Conservation (phyloP, 2,113 vertebrate species). For the Beaufortia kweichowensis region DNA sequence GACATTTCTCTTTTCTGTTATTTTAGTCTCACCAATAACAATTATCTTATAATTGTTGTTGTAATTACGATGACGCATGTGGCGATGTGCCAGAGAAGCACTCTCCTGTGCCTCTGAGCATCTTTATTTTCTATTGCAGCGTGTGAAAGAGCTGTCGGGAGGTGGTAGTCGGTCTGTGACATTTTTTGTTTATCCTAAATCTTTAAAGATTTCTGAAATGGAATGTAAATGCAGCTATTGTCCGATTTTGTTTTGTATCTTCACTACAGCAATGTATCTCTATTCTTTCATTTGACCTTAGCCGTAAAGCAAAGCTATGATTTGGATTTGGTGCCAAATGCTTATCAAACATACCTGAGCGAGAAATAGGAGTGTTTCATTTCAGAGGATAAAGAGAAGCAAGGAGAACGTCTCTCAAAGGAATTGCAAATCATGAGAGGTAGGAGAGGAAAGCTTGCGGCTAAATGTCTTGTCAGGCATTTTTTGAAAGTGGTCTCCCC, state of each 20-base stretch:
- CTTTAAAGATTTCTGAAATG: neutral
- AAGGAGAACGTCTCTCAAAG: conserved; percentile 40
- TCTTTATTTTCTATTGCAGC: conserved; percentile 53
- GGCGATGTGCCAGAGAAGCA: conserved; percentile 63
- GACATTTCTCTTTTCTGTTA: conserved; percentile 63
- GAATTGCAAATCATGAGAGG: conserved; percentile 37
- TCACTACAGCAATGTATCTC: neutral
- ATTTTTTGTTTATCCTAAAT: neutral
- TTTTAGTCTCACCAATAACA: conserved; percentile 72
- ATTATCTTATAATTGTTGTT: conserved; percentile 73
- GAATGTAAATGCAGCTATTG: neutral
- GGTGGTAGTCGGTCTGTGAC: neutral
- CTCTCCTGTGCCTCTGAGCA: conserved; percentile 58
- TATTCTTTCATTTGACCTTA: conserved; percentile 49
- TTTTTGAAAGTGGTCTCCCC: conserved; percentile 27
- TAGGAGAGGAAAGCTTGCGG: conserved; percentile 37
- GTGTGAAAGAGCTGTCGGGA: neutral
- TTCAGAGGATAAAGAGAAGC: conserved; percentile 49
- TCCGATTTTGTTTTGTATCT: neutral
- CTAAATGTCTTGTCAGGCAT: conserved; percentile 47
- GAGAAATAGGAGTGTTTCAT: conserved; percentile 15
- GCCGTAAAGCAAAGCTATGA: conserved; percentile 45
- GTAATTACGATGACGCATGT: conserved; percentile 78
- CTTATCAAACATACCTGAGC: conserved; percentile 49
- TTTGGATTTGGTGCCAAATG: conserved; percentile 52